phyloP scores from a whole-genome alignment of 2,888 invertebrate genomes.

The Idaea aversata region DNA sequence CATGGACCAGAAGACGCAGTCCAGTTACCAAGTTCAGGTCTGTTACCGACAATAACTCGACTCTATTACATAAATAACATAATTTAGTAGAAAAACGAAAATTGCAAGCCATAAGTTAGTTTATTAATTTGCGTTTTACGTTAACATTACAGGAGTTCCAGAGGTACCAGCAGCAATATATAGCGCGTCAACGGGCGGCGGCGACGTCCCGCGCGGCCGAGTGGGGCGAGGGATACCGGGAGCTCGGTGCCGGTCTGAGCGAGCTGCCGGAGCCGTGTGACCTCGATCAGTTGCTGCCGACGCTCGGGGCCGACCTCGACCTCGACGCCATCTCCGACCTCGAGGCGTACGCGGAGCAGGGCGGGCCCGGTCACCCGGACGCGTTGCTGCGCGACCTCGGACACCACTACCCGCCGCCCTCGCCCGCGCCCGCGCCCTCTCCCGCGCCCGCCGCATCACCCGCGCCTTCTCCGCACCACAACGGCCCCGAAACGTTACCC shows the following conservation, averaged over 20 bases:
- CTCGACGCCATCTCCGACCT: slow-evolving; percentile 71
- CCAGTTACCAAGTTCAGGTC: slow-evolving; percentile 75
- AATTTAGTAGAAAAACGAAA: too few relatives aligned
- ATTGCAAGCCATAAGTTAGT: too few relatives aligned
- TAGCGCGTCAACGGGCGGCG: slow-evolving; percentile 77
- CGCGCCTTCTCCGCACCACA: slow-evolving; percentile 21
- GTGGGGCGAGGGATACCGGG: slow-evolving; percentile 70
- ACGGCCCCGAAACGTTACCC: slow-evolving; percentile 4
- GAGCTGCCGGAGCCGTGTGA: slow-evolving; percentile 77
- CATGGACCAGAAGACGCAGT: slow-evolving; percentile 83
- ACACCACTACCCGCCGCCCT: slow-evolving; percentile 42
- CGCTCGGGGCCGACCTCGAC: slow-evolving; percentile 81
- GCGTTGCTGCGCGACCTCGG: slow-evolving; percentile 50
- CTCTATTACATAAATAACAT: background rate
- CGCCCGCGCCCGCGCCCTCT: slow-evolving; percentile 24
- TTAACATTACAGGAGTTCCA: slow-evolving; percentile 76
- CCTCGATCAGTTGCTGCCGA: slow-evolving; percentile 83
- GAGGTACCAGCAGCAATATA: slow-evolving; percentile 83
- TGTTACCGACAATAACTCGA: background rate
- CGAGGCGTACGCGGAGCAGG: slow-evolving; percentile 49
- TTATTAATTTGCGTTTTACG: background rate
- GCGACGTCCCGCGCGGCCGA: slow-evolving; percentile 53
- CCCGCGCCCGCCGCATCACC: slow-evolving; percentile 31
- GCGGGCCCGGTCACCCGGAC: slow-evolving; percentile 46
- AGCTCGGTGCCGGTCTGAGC: slow-evolving; percentile 61